Percentiles rank a stretch among this genome's conserved stretches.
Conservation (phyloP, 2,797 vertebrate species). For the Scyliorhinus canicula region DNA sequence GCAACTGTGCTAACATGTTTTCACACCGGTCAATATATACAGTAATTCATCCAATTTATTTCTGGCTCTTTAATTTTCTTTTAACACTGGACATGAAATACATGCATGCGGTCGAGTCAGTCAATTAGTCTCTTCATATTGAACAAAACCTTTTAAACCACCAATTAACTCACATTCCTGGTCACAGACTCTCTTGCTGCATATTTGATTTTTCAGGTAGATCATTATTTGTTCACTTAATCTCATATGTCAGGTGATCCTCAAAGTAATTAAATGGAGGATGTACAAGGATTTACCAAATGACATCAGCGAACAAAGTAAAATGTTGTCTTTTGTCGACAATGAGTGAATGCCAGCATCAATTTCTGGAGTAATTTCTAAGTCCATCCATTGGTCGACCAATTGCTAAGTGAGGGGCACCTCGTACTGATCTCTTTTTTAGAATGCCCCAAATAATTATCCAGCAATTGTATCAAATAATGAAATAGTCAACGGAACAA, state of each 20-base stretch:
- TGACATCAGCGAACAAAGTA: neutral
- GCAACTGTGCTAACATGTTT: too few relatives aligned
- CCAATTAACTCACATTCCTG: neutral
- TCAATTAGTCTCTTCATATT: neutral
- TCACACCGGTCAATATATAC: neutral
- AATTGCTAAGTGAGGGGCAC: neutral
- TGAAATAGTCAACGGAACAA: neutral
- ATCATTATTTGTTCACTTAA: neutral
- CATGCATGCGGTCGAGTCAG: neutral
- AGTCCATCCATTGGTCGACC: neutral
- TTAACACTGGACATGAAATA: neutral
- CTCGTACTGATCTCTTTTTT: neutral
- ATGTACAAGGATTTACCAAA: neutral
- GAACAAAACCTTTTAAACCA: neutral
- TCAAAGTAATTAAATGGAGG: constrained; percentile 9
- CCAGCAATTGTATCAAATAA: neutral
- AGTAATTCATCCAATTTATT: neutral
- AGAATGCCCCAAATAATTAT: neutral
- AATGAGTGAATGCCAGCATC: neutral
- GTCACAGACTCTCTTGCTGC: neutral
- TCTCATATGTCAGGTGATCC: neutral
- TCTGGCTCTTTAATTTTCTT: neutral
- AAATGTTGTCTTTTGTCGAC: neutral
- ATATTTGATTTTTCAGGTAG: neutral
- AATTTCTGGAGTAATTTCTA: neutral